Evolutionary conservation across 2,113 vertebrate species (phyloP).

Genomic region (Centropristis striata): DNA sequence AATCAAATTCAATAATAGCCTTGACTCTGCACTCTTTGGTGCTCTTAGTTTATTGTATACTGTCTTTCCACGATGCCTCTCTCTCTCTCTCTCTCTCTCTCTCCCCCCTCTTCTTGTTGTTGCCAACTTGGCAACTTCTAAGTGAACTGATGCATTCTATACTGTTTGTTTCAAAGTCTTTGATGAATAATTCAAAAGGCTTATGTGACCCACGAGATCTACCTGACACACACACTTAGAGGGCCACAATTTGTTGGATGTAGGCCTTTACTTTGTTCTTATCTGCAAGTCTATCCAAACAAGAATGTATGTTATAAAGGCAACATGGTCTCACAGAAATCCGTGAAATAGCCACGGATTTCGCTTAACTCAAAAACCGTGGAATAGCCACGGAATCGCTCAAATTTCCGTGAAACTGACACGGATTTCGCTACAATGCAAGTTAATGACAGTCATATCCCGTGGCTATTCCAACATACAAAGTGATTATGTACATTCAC

Average conservation of each 20-base stretch:
- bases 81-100: background rate
- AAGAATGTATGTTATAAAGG: no score
- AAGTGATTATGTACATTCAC: no score
- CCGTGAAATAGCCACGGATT: no score
- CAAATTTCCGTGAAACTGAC: no score
- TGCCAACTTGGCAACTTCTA: conserved; percentile 34
- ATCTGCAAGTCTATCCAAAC: background rate
- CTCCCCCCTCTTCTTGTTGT: conserved; percentile 5
- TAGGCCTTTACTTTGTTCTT: background rate
- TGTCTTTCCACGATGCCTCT: conserved; percentile 25
- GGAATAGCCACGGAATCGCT: no score
- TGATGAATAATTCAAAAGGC: conserved; percentile 54
- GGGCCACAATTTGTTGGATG: background rate
- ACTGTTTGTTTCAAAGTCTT: conserved; percentile 25
- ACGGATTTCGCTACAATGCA: no score
- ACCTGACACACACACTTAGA: background rate
- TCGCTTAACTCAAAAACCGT: no score
- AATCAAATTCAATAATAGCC: conserved; percentile 70
- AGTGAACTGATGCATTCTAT: conserved; percentile 31
- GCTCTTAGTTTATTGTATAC: conserved; percentile 21
- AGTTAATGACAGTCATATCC: no score
- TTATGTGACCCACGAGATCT: conserved; percentile 15
- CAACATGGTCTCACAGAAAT: no score
- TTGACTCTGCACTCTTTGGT: conserved; percentile 55
- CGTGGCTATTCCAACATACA: no score